Evolutionary conservation across 2,113 vertebrate genomes (phyloP).

Genomic region (Jaculus jaculus): DNA sequence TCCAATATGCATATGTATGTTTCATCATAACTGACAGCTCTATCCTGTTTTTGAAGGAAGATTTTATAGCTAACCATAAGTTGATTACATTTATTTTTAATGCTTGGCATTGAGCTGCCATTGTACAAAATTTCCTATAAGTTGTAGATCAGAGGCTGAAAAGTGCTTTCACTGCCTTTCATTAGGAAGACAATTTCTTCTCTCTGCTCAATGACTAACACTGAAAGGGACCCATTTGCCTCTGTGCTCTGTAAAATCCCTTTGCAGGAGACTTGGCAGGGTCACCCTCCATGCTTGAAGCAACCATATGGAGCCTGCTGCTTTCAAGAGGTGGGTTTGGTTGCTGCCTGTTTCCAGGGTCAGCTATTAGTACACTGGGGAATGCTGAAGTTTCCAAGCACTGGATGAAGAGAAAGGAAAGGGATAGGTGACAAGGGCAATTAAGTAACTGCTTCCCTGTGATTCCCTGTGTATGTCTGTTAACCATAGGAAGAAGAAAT

Average conservation of each 20-base stretch:
- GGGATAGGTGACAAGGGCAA: slow-evolving; percentile 60
- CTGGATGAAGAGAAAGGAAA: slow-evolving; percentile 68
- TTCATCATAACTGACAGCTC: slow-evolving; percentile 70
- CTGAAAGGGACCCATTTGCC: slow-evolving; percentile 65
- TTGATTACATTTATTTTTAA: slow-evolving; percentile 80
- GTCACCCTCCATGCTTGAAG: slow-evolving; percentile 61
- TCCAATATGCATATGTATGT: slow-evolving; percentile 73
- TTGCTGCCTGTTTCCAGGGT: slow-evolving; percentile 76
- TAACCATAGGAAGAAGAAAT: slow-evolving; percentile 62
- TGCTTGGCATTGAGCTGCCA: slow-evolving; percentile 62
- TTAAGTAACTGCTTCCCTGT: slow-evolving; percentile 74
- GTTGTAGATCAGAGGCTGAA: slow-evolving; percentile 65
- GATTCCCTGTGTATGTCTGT: slow-evolving; percentile 57
- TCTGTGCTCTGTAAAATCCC: slow-evolving; percentile 65
- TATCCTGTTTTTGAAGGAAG: slow-evolving; percentile 74
- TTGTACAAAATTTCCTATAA: slow-evolving; percentile 74
- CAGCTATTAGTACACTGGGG: slow-evolving; percentile 71
- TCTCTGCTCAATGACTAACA: slow-evolving; percentile 68
- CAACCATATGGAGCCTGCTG: slow-evolving; percentile 77
- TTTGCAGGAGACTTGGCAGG: slow-evolving; percentile 74
- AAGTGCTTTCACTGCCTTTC: slow-evolving; percentile 63
- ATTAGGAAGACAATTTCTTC: slow-evolving; percentile 59
- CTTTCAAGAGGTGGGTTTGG: slow-evolving; percentile 77
- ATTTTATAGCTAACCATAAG: slow-evolving; percentile 74
- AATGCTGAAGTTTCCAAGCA: slow-evolving; percentile 43